Percentiles rank a stretch among this genome's conserved stretches.
Evolutionary conservation across 2,888 invertebrate species (phyloP).

Genomic region (Coenonympha glycerion): DNA sequence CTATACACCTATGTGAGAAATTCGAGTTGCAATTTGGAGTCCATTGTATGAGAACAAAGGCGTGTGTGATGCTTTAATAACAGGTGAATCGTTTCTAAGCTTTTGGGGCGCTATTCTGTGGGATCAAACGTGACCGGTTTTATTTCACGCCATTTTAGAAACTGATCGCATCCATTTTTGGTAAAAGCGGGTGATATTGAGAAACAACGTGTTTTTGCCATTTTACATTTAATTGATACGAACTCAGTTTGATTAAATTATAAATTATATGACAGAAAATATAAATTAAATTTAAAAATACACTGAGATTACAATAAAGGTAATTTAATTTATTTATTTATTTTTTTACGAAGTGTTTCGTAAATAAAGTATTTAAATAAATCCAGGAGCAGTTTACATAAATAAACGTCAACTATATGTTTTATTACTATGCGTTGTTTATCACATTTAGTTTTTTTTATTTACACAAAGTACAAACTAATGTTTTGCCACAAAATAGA

Average conservation of each 20-base stretch:
- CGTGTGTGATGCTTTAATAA: slow-evolving; percentile 67
- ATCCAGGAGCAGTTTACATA: no score
- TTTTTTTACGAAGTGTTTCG: no score
- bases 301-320: no score
- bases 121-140: slow-evolving; percentile 61
- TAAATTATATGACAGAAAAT: background rate
- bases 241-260: background rate
- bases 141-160: slow-evolving; percentile 61
- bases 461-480: no score
- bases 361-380: no score
- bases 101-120: slow-evolving; percentile 39
- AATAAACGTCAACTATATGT: no score
- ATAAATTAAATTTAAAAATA: background rate
- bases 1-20: slow-evolving; percentile 61
- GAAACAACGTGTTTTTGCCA: slow-evolving; percentile 35
- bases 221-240: background rate
- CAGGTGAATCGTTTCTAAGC: slow-evolving; percentile 67
- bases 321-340: no score
- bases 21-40: slow-evolving; percentile 69
- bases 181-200: slow-evolving; percentile 65
- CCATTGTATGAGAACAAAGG: slow-evolving; percentile 72
- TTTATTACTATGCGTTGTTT: no score
- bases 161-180: slow-evolving; percentile 64
- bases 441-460: no score
- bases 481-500: no score